Conservation (phyloP, 2,113 vertebrate genomes). For the Brachyistius frenatus region DNA sequence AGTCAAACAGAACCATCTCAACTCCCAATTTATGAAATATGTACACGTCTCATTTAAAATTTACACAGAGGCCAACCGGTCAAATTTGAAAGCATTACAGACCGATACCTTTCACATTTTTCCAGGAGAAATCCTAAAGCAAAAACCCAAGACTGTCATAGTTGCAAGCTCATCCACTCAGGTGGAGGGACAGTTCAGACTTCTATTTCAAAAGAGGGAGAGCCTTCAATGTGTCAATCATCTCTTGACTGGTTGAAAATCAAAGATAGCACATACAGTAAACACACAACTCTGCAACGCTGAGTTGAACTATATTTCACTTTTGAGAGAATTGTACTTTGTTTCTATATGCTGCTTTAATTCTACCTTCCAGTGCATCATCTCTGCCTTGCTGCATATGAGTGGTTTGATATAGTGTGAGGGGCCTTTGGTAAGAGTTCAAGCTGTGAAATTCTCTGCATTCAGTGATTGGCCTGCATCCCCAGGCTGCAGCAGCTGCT, state of each 20-base stretch:
- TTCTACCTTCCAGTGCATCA: slow-evolving; percentile 7
- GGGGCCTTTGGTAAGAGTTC: slow-evolving; percentile 35
- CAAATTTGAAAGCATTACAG: background rate
- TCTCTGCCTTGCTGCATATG: slow-evolving; percentile 4
- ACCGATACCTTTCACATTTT: background rate
- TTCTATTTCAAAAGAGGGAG: slow-evolving; percentile 25
- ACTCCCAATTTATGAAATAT: background rate
- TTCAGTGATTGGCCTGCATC: slow-evolving; percentile 44
- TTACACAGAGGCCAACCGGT: background rate
- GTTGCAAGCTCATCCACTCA: background rate
- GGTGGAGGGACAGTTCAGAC: background rate
- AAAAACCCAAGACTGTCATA: background rate
- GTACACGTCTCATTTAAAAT: background rate
- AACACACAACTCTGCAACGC: slow-evolving; percentile 26
- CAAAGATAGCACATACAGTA: slow-evolving; percentile 14
- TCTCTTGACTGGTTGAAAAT: slow-evolving; percentile 26
- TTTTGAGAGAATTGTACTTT: background rate
- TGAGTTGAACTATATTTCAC: slow-evolving; percentile 6
- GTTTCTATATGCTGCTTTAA: background rate
- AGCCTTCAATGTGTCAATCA: slow-evolving; percentile 41
- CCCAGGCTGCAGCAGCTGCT: slow-evolving; percentile 42
- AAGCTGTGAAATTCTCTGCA: slow-evolving; percentile 47
- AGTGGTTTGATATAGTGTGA: slow-evolving; percentile 42
- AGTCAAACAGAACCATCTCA: background rate
- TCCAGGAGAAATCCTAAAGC: slow-evolving; percentile 19